A percentile compares a stretch with the other conserved stretches of the same genome.
These are phyloP conservation scores for Lepidiolamprologus cunningtoni DNA, from an alignment of 2,113 vertebrate species.

Conservation along the genomic window DNA sequence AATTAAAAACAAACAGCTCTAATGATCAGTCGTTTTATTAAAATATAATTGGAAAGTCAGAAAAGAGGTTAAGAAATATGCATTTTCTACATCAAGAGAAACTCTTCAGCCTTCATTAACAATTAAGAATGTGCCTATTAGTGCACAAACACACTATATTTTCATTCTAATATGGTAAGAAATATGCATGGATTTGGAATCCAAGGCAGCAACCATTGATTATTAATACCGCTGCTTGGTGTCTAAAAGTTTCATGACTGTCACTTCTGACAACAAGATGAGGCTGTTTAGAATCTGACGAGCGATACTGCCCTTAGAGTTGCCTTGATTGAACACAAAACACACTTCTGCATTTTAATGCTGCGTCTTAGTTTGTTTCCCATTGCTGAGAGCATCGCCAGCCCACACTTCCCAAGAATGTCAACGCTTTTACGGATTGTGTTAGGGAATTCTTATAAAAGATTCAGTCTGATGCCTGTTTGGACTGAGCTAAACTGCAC, in stretches of 20 bases:
- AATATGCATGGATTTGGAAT: neutral
- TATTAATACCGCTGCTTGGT: neutral
- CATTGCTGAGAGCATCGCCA: neutral
- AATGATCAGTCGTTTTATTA: neutral
- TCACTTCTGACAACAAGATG: neutral
- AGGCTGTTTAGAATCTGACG: neutral
- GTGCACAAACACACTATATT: neutral
- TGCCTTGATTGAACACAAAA: neutral
- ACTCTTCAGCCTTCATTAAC: neutral
- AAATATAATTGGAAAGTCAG: neutral
- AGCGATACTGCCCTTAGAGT: neutral
- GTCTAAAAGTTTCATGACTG: neutral
- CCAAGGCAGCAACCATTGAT: neutral
- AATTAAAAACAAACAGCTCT: neutral
- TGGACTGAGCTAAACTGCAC: constrained; percentile 9
- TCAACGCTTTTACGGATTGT: constrained; percentile 15
- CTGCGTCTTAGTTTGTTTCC: neutral
- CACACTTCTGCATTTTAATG: constrained; percentile 15
- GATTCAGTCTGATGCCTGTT: constrained; percentile 25
- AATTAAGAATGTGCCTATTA: neutral
- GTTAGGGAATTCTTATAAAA: constrained; percentile 41
- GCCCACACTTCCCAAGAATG: constrained; percentile 6
- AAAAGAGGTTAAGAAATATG: neutral
- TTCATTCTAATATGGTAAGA: neutral
- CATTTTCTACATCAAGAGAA: neutral